These are phyloP conservation scores for Zootoca vivipara DNA, from an alignment of 2,113 vertebrate genomes.

Conservation along the genomic window DNA sequence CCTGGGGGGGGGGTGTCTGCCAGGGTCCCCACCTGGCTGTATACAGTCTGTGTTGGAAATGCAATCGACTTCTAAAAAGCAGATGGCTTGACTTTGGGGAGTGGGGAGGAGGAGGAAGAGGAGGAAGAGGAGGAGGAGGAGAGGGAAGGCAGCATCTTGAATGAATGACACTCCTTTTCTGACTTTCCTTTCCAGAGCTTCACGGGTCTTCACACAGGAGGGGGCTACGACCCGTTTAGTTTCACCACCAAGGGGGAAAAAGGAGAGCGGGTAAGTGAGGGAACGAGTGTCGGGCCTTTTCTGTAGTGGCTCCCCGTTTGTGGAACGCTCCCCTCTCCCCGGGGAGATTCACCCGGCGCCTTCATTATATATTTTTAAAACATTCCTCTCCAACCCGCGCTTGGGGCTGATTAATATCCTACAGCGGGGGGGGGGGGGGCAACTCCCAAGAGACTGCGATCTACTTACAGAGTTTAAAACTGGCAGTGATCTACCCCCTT, in stretches of 20 bases:
- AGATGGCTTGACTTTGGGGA: not conserved
- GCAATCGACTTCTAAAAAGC: not conserved
- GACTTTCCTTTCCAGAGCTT: slow-evolving; percentile 26
- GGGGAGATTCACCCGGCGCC: no score
- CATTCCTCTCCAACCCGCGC: no score
- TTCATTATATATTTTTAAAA: no score
- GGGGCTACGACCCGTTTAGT: slow-evolving; percentile 73
- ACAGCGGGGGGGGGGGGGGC: no score
- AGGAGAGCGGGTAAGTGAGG: slow-evolving; percentile 82
- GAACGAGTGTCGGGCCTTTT: not conserved
- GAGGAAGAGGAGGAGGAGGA: no score
- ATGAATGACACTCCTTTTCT: fast-evolving
- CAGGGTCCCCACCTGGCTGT: not conserved
- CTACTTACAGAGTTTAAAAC: no score
- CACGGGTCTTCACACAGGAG: slow-evolving; percentile 68
- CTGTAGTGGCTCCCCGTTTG: no score
- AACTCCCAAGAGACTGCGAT: no score
- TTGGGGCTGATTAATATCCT: no score
- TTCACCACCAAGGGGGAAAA: slow-evolving; percentile 82
- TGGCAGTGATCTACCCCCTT: no score
- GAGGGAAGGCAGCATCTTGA: not conserved
- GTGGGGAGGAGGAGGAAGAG: not conserved
- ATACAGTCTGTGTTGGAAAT: not conserved
- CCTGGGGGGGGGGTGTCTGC: not conserved
- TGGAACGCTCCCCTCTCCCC: no score